phyloP scores from a whole-genome alignment of 92 coral and sea anemone genomes.

The Epizoanthus scotinus region DNA sequence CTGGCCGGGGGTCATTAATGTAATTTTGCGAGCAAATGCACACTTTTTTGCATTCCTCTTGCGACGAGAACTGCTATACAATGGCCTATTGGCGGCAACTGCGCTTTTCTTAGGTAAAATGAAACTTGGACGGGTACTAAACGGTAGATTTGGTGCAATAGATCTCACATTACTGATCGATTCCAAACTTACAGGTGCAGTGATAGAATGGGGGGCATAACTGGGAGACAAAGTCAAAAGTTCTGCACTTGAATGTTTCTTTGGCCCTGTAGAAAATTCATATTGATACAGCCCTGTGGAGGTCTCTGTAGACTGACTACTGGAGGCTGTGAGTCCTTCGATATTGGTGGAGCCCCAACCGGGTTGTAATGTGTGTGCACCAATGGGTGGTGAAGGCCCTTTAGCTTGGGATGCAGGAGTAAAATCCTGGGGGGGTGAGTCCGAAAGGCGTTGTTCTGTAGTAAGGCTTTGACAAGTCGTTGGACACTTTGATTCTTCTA shows the following conservation, averaged over 20 bases:
- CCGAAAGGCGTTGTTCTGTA: not conserved
- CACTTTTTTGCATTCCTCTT: slow-evolving; percentile 78
- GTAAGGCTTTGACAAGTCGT: not conserved
- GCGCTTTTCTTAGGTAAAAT: slow-evolving; percentile 61
- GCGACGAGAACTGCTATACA: slow-evolving; percentile 67
- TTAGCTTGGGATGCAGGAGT: not conserved
- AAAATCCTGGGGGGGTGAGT: slow-evolving; percentile 20
- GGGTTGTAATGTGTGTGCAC: not conserved
- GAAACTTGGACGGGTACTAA: slow-evolving; percentile 42
- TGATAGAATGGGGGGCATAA: not conserved
- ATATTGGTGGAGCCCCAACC: not conserved
- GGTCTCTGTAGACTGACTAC: not conserved
- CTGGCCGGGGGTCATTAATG: slow-evolving; percentile 61
- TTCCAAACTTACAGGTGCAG: slow-evolving; percentile 27
- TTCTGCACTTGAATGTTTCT: not conserved
- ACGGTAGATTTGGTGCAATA: slow-evolving; percentile 10
- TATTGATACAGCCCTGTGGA: not conserved
- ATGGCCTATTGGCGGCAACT: slow-evolving; percentile 44
- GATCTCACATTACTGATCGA: not conserved
- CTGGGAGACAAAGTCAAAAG: not conserved
- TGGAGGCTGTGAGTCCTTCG: slow-evolving; percentile 4
- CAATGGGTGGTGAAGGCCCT: not conserved
- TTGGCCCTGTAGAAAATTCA: not conserved
- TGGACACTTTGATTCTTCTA: slow-evolving; percentile 34
- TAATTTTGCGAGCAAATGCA: slow-evolving; percentile 73